Evolutionary conservation across 2,888 invertebrate species (phyloP).

Genomic region (Oasisia sp.): DNA sequence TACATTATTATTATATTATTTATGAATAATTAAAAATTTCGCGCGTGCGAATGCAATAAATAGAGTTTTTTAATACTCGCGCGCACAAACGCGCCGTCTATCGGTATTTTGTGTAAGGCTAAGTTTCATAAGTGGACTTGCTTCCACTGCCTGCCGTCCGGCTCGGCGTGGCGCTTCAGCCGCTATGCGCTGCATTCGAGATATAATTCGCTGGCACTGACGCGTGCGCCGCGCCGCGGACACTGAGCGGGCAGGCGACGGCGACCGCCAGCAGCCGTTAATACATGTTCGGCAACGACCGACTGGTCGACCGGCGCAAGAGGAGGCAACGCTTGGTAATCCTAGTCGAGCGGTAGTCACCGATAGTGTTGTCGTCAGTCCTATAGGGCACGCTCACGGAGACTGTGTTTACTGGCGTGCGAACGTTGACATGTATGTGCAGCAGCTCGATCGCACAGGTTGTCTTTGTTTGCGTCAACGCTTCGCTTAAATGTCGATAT

Average conservation of each 20-base stretch:
- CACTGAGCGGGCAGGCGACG: too few species aligned
- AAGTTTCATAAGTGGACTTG: neutral
- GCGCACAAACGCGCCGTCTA: neutral
- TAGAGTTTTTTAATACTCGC: too few species aligned
- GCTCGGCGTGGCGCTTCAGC: neutral
- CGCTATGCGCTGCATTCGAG: neutral
- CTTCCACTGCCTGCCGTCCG: neutral
- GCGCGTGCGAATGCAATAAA: too few species aligned
- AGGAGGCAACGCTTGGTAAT: neutral
- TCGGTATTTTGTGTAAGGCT: neutral
- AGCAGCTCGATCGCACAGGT: neutral
- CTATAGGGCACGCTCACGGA: neutral
- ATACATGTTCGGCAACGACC: neutral
- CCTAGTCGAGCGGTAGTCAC: neutral
- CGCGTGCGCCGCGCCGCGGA: neutral
- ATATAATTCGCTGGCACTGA: neutral
- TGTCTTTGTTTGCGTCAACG: neutral
- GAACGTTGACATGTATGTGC: neutral
- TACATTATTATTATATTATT: too few species aligned
- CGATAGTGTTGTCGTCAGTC: neutral
- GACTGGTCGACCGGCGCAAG: neutral
- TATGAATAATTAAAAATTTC: too few species aligned
- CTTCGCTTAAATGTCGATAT: constrained; percentile 22
- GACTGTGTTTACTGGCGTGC: neutral
- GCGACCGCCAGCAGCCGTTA: too few species aligned